These are phyloP conservation scores for Protodeltote pygarga DNA, from an alignment of 2,888 invertebrate genomes.

Conservation along the genomic window DNA sequence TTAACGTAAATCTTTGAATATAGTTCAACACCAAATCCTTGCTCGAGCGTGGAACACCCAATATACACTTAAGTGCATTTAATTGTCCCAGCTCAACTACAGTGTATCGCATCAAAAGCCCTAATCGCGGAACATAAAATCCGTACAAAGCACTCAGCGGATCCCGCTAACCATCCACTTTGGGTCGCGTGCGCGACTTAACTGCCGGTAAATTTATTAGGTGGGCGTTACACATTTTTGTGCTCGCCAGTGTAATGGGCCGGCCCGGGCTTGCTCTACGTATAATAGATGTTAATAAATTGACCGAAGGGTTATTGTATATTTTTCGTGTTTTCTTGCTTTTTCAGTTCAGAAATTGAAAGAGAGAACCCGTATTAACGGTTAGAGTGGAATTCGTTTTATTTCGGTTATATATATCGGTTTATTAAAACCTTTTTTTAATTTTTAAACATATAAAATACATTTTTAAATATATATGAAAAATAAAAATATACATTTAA, in stretches of 20 bases:
- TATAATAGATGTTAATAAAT: constrained; percentile 53
- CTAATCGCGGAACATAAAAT: constrained; percentile 55
- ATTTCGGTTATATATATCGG: too few relatives aligned
- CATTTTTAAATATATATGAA: too few relatives aligned
- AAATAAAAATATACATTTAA: too few relatives aligned
- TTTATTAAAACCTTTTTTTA: too few relatives aligned
- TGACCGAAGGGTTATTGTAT: constrained; percentile 22
- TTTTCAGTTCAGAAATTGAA: too few relatives aligned
- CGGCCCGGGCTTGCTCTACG: constrained; percentile 41
- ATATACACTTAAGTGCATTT: constrained; percentile 39
- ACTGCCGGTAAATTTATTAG: constrained; percentile 62
- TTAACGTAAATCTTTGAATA: not conserved
- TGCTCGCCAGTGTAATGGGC: constrained; percentile 54
- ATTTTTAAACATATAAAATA: too few relatives aligned
- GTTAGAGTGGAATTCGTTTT: too few relatives aligned
- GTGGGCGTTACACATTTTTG: constrained; percentile 63
- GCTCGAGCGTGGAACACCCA: constrained; percentile 5
- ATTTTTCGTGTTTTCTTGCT: constrained; percentile 9
- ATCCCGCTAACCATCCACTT: constrained; percentile 46
- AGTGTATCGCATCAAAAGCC: constrained; percentile 42
- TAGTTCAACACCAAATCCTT: not conserved
- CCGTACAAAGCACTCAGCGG: constrained; percentile 52
- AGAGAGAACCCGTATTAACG: too few relatives aligned
- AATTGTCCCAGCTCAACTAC: constrained; percentile 38
- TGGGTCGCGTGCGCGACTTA: constrained; percentile 56